Percentiles rank a stretch among this genome's conserved stretches.
These are phyloP conservation scores for Eptesicus fuscus DNA, from an alignment of 2,113 vertebrate genomes.

Conservation along the genomic window DNA sequence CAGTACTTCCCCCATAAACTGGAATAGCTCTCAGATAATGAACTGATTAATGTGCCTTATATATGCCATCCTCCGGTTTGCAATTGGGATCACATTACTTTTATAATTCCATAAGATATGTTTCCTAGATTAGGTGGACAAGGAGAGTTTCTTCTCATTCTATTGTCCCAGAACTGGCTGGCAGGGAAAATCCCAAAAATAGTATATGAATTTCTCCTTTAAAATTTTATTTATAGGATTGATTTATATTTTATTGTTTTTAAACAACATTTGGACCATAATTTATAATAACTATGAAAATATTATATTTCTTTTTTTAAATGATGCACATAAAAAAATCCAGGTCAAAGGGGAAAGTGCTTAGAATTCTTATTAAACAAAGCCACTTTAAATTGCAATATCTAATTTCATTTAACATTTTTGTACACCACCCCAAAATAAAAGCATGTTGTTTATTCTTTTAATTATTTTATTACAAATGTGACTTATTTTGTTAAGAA, in stretches of 20 bases:
- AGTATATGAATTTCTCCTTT: background rate
- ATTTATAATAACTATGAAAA: background rate
- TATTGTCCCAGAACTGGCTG: background rate
- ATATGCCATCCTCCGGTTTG: background rate
- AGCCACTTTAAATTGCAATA: background rate
- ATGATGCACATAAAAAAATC: background rate
- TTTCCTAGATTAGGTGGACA: background rate
- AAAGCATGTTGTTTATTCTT: background rate
- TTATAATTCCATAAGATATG: background rate
- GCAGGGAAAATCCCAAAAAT: background rate
- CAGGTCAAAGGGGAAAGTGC: background rate
- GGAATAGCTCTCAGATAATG: background rate
- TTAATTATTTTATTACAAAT: conserved; percentile 5
- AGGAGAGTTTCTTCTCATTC: background rate
- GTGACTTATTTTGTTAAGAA: background rate
- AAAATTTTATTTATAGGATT: background rate
- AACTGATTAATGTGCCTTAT: background rate
- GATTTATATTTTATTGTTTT: conserved; percentile 17
- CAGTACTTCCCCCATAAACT: background rate
- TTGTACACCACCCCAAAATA: background rate
- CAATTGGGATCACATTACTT: background rate
- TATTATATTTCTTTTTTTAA: background rate
- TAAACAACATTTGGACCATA: conserved; percentile 6
- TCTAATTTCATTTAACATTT: background rate
- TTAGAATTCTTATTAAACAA: background rate